These are phyloP conservation scores for Rhabdomys dilectus DNA, from an alignment of 2,113 vertebrate species.

Conservation along the genomic window DNA sequence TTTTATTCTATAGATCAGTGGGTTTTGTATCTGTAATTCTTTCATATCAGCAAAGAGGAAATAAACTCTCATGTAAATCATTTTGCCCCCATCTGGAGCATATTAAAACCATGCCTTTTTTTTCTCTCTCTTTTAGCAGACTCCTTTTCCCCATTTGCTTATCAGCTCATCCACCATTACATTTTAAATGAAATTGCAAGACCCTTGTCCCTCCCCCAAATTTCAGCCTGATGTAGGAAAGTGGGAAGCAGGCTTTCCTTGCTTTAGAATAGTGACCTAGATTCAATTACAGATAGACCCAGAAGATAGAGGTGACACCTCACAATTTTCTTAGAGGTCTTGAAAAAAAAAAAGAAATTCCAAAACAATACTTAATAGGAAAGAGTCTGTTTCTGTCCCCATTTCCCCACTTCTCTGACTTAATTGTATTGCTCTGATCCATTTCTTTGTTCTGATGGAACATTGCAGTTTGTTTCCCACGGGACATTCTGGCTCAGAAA, in stretches of 20 bases:
- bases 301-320: constrained; percentile 91
- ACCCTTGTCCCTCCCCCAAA: constrained; percentile 92
- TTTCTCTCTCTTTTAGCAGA: constrained; percentile 92
- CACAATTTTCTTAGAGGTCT: constrained; percentile 86
- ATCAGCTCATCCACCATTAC: constrained; percentile 98
- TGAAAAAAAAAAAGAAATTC: constrained; percentile 78
- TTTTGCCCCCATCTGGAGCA: constrained; percentile 93
- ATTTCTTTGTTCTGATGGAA: constrained; percentile 66
- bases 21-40: constrained; percentile 92
- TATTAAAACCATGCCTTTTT: constrained; percentile 94
- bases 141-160: constrained; percentile 91
- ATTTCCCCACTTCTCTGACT: not conserved
- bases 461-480: constrained; percentile 48
- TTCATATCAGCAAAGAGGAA: constrained; percentile 93
- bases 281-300: constrained; percentile 99
- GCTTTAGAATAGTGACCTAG: constrained; percentile 97
- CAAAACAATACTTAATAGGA: constrained; percentile 80
- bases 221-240: constrained; percentile 94
- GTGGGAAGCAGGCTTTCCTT: constrained; percentile 93
- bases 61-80: constrained; percentile 97
- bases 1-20: constrained; percentile 94
- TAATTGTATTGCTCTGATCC: constrained; percentile 48
- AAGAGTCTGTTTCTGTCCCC: constrained; percentile 67
- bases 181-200: constrained; percentile 98
- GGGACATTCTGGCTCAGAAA: not conserved